Conservation (phyloP, 2,797 vertebrate genomes). For the Semaprochilodus insignis region DNA sequence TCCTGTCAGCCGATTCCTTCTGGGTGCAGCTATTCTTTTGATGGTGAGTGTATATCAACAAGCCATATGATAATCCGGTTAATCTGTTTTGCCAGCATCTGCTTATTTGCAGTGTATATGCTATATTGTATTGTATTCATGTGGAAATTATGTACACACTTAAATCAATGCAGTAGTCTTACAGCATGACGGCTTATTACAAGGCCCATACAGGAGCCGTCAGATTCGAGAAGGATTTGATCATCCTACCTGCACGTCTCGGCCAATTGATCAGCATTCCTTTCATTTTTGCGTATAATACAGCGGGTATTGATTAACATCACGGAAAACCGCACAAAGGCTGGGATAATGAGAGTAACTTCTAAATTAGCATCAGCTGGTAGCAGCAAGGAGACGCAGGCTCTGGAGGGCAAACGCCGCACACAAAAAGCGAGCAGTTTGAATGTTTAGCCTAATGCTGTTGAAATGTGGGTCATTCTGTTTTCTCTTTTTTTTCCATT, state of each 20-base stretch:
- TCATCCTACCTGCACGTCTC: background rate
- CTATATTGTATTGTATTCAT: background rate
- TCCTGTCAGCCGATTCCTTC: no score
- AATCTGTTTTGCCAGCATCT: no score
- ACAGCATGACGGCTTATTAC: background rate
- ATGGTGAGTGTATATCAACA: no score
- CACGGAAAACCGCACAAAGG: background rate
- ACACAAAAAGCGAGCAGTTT: background rate
- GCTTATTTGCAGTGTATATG: no score
- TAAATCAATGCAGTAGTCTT: background rate
- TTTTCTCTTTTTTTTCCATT: background rate
- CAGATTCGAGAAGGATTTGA: background rate
- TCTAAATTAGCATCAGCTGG: background rate
- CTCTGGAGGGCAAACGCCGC: background rate
- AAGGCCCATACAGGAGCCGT: background rate
- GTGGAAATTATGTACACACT: no score
- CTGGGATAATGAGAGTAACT: background rate
- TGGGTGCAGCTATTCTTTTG: no score
- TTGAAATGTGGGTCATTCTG: constrained; percentile 9
- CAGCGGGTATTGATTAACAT: no score
- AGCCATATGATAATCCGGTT: no score
- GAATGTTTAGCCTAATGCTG: constrained; percentile 23
- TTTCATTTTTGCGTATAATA: background rate
- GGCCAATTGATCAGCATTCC: background rate
- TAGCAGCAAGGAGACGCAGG: background rate